phyloP scores from a whole-genome alignment of 2,888 invertebrate species.

The Papilio protenor region DNA sequence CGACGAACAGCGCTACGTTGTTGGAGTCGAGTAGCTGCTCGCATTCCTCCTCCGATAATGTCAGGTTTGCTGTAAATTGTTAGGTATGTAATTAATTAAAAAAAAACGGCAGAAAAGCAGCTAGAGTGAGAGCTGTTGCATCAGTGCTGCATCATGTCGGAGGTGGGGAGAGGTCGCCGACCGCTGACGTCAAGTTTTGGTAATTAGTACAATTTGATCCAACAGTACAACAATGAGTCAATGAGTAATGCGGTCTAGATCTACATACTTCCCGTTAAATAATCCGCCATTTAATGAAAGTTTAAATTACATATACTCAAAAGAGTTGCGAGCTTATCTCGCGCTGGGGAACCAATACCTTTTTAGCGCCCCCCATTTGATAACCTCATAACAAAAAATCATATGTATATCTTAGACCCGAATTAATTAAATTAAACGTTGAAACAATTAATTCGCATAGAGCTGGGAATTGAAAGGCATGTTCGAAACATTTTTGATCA shows the following conservation, averaged over 20 bases:
- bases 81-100: background rate
- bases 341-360: too few species aligned
- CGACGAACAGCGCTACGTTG: constrained; percentile 76
- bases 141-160: background rate
- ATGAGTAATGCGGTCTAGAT: constrained; percentile 24
- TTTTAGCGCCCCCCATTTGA: too few species aligned
- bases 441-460: too few species aligned
- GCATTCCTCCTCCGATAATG: constrained; percentile 78
- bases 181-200: constrained; percentile 9
- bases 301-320: background rate
- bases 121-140: background rate
- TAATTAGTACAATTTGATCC: constrained; percentile 26
- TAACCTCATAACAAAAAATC: too few species aligned
- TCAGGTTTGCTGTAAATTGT: constrained; percentile 69
- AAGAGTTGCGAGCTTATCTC: background rate
- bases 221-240: constrained; percentile 21
- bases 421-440: too few species aligned
- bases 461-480: too few species aligned
- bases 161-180: constrained; percentile 28
- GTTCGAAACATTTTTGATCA: too few species aligned
- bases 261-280: constrained; percentile 1
- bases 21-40: constrained; percentile 73
- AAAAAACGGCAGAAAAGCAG: background rate
- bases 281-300: background rate
- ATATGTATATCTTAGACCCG: too few species aligned